Base-by-base conservation (phyloP, 2,113 vertebrate species). In the Cryptomyrus ogoouensis region DNA sequence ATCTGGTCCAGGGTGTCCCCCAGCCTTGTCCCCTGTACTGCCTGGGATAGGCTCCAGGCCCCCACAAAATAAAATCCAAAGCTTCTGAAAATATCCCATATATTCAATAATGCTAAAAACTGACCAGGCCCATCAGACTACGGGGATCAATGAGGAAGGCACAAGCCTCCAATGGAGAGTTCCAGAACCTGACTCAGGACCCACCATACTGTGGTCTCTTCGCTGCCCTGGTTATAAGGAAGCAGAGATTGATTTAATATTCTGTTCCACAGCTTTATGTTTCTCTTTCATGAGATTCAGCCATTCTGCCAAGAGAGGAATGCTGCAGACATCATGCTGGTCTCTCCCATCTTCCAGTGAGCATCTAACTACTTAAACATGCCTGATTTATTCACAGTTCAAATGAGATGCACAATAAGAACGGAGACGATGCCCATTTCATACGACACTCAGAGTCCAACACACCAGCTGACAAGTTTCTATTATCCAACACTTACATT, bases 131-230 rank as follows among this genome's bases (percentile, higher is more conserved):
- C 31, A 74, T 35, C 66, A 35, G 66, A 35, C 66, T 17, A 83
- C 21, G 3, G 10, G 62, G 77, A 58, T 84, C 52, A 89, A 58
- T 66, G 46, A 62, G 35, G 42, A 70, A 88, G 46, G 89, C 62
- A 83, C 24, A 88, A 83, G 39, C 24, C 49, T 77, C 86, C 49
- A 83, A 35, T n/a, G n/a, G 85, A 83, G 31, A 35, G 88, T 90
- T 90, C 90, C 83, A 52, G 70, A 90, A 56, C 86, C 66, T 88
- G 86, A 88, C 49, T 90, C 90, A 83, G 83, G 58, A 46, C 31
- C 53, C 44, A 84, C 62, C 58, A 62, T 27, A 87, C 83, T 50
- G 58, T 83, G 90, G 50, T 70, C 86, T 74, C 66, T 21, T 44
- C 35, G 19, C 27, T 83, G 58, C 85, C 12, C 66, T 53, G 70